These are phyloP conservation scores for Cynopterus brachyotis DNA, from an alignment of 2,113 vertebrate genomes.

Conservation along the genomic window DNA sequence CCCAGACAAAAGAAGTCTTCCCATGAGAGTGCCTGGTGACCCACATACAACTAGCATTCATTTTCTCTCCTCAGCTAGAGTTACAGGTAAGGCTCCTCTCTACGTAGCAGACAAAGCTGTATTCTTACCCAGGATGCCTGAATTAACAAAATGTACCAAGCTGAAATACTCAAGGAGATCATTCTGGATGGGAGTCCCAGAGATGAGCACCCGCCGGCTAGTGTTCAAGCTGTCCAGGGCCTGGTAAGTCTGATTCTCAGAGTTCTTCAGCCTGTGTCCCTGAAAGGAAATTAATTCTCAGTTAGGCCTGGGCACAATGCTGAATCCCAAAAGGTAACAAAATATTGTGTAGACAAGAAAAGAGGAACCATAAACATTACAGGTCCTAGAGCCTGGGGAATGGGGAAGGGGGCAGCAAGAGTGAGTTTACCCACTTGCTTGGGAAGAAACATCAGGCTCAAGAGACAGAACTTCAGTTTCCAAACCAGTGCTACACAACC, in stretches of 20 bases:
- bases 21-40: not conserved
- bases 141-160: constrained; percentile 96
- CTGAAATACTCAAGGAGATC: constrained; percentile 99
- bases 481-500: not conserved
- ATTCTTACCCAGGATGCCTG: constrained; percentile 93
- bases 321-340: not conserved
- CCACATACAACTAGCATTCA: not conserved
- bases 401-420: not conserved
- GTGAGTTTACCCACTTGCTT: not conserved
- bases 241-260: constrained; percentile 98
- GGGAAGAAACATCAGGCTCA: not conserved
- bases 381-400: not conserved
- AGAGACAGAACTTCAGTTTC: not conserved
- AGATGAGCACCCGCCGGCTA: constrained; percentile 94
- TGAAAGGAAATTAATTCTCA: constrained; percentile 73
- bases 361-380: not conserved
- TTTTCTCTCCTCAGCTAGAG: constrained; percentile 18
- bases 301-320: not conserved
- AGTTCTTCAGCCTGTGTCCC: constrained; percentile 98
- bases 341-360: not conserved
- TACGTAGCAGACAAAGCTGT: not conserved
- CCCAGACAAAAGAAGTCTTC: not conserved
- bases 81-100: not conserved
- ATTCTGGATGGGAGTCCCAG: constrained; percentile 97
- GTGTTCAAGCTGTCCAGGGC: constrained; percentile 93